Evolutionary conservation across 2,113 vertebrate species (phyloP), one percentile per base, ranked within the genome.

Genomic region (Passer montanus): DNA sequence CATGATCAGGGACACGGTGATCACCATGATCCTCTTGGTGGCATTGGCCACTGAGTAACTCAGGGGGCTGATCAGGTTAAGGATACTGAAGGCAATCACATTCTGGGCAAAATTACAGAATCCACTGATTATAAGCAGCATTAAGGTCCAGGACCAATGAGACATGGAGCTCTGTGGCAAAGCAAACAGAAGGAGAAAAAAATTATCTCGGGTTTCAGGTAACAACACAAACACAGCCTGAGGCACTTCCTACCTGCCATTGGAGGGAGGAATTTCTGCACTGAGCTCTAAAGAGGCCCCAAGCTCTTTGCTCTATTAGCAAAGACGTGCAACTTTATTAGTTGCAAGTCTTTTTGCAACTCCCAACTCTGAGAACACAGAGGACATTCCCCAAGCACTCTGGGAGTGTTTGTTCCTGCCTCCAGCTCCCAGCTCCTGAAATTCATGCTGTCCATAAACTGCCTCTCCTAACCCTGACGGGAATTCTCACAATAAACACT

Each of bases 91-190:
- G 84, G 99, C 99, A 17, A 99, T 99, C 73, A 99, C 99, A 0
- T 99, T 99, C 97, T 99, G 99, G 47, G 99, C 99, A 39, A 99
- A 99, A 97, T 99, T 99, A 95, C 99, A 99, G 97, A 99, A 99
- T 11, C 99, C 99, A 6, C 99, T 99, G 97, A 99, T 98, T 30
- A 99, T 97, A 18, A 99, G 98, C 49, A 99, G 98, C 96, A 99
- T 75, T 13, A 99, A 93, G 1, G 99, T 99, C 93, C 99, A 98
- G 18, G 98, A 97, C 98, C 98, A 99, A n/a, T 96, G 98, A 6
- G 98, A 97, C 79, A 99, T 28, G 0, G 98, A 98, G 16, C 98
- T 93, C 99, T 99, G 96, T 1, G 23, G 37, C n/a, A 3, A 83
- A 59, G 70, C 47, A 92, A 87, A 93, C 26, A n/a, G 63, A 10